Base-by-base conservation (phyloP, 2,888 invertebrate genomes). In the Aphodius granarius region DNA sequence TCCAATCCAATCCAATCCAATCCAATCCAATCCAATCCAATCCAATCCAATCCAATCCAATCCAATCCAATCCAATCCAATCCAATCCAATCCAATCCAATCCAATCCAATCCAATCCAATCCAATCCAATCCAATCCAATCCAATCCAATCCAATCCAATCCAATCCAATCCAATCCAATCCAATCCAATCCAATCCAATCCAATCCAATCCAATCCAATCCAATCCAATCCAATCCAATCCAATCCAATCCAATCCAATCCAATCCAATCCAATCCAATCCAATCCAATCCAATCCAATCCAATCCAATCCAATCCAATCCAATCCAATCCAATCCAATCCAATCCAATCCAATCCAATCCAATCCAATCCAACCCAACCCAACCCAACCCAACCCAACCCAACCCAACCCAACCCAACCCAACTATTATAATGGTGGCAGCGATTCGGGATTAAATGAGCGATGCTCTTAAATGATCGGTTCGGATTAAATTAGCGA, bases 231-330 rank as follows among this genome's bases (percentile, higher is more conserved):
- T n/a, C n/a, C n/a, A n/a, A n/a, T n/a, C n/a, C n/a, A n/a, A n/a
- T n/a, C n/a, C n/a, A 73, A 75, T 68, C 66, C 22, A 71, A 71
- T 22, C 71, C 81, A 80, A 81, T 81, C 81, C 80, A 81, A 75
- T 75, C 75, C 74, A 77, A 75, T 75, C 75, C 77, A 77, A 75
- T 75, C 75, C 74, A 77, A 75, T 75, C 73, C 72, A 77, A 75
- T 75, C 75, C 72, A 76, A 75, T 17, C 76, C 75, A 76, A 78
- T 79, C 78, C 72, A 78, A 78, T 75, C 75, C 66, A 66, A 66
- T 17, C 66, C 66, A 66, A 66, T 17, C 66, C 66, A 66, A 66
- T 17, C 66, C 23, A 77, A 76, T 77, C 73, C 63, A 66, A 72
- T 66, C 66, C 66, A 73, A 76, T 75, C 63, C 9, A 62, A 62